phyloP scores from a whole-genome alignment of 2,797 vertebrate genomes.

The Melopsittacus undulatus region DNA sequence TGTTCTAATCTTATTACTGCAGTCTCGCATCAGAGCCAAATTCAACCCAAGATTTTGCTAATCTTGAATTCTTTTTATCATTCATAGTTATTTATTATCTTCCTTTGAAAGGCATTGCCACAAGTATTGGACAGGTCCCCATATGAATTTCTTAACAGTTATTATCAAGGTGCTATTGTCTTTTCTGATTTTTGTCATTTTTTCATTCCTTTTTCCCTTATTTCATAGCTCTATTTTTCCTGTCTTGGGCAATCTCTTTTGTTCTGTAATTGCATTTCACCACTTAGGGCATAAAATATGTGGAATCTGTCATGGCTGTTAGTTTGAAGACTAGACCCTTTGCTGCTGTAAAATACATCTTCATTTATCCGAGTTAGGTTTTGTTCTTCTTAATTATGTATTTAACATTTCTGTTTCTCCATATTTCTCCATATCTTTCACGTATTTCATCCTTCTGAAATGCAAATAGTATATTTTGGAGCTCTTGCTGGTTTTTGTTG shows the following conservation, averaged over 20 bases:
- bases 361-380: not conserved
- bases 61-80: not conserved
- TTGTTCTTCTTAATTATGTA: not conserved
- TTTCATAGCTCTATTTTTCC: not conserved
- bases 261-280: not conserved
- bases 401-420: not conserved
- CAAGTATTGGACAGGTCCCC: not conserved
- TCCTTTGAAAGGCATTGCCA: not conserved
- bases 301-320: not conserved
- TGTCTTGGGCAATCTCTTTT: not conserved
- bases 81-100: not conserved
- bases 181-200: not conserved
- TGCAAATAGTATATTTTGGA: not conserved
- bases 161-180: not conserved
- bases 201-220: not conserved
- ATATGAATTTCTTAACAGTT: not conserved
- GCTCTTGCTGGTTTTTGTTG: not conserved
- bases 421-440: not conserved
- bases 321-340: not conserved
- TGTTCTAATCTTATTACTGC: not conserved
- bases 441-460: not conserved
- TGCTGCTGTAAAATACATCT: not conserved
- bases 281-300: not conserved
- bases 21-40: not conserved
- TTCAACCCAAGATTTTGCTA: not conserved